These are phyloP conservation scores for Paralichthys olivaceus DNA, from an alignment of 2,113 vertebrate genomes.

Conservation along the genomic window DNA sequence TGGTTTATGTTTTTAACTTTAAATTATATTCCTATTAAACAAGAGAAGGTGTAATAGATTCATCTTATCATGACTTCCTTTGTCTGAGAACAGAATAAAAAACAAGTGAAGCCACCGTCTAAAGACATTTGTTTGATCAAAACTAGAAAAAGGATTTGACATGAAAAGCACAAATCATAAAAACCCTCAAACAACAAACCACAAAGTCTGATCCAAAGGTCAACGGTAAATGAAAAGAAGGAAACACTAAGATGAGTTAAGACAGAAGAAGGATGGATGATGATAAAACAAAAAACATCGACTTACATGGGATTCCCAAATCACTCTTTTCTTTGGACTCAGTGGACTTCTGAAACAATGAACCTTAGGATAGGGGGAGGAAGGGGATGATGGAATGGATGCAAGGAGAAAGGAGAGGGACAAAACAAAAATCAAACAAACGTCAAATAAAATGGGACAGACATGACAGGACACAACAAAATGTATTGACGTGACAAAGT, in stretches of 20 bases:
- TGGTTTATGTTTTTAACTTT: background rate
- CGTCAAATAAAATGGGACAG: conserved; percentile 57
- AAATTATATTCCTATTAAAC: background rate
- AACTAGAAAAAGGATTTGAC: conserved; percentile 13
- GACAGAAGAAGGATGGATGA: conserved; percentile 41
- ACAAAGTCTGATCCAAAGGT: conserved; percentile 5
- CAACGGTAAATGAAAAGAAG: conserved; percentile 15
- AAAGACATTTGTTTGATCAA: conserved; percentile 25
- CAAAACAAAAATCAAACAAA: conserved; percentile 58
- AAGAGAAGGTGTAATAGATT: conserved; percentile 1
- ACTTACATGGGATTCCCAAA: conserved; percentile 99
- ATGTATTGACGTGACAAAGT: background rate
- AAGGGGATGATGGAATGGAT: conserved; percentile 80
- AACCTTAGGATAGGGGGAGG: conserved; percentile 89
- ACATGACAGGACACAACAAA: conserved; percentile 43
- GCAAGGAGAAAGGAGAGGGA: conserved; percentile 46
- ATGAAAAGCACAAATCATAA: conserved; percentile 3
- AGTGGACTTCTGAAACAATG: conserved; percentile 97
- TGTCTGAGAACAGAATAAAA: background rate
- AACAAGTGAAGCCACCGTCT: conserved; percentile 3
- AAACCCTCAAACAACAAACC: conserved; percentile 10
- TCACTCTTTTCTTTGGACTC: conserved; percentile 94
- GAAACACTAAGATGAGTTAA: conserved; percentile 27
- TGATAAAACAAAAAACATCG: conserved; percentile 81
- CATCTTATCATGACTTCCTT: conserved; percentile 4